Evolutionary conservation across 2,888 invertebrate species (phyloP).

Genomic region (Onchidella celtica): DNA sequence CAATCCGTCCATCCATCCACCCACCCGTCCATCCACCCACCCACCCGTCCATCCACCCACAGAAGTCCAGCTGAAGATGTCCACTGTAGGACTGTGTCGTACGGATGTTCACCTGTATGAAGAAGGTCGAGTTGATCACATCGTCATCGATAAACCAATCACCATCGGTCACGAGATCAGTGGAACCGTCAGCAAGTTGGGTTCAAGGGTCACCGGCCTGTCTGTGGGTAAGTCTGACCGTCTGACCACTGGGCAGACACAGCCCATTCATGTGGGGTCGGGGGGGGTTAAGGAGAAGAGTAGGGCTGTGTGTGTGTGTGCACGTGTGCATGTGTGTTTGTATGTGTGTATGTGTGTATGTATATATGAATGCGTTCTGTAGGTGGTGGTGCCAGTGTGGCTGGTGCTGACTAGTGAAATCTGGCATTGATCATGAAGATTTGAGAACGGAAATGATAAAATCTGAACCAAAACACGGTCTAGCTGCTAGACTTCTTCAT

Average conservation of each 20-base stretch:
- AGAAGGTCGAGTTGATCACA: constrained; percentile 89
- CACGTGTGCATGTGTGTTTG: background rate
- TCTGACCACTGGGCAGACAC: too few relatives aligned
- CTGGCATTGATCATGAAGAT: too few relatives aligned
- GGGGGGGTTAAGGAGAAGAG: too few relatives aligned
- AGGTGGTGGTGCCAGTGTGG: too few relatives aligned
- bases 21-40: background rate
- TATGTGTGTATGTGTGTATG: background rate
- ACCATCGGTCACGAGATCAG: constrained; percentile 95
- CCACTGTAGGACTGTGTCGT: constrained; percentile 96
- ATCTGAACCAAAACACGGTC: too few relatives aligned
- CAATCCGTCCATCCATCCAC: background rate
- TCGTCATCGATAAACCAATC: constrained; percentile 92
- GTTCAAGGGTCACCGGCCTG: constrained; percentile 82
- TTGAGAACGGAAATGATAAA: too few relatives aligned
- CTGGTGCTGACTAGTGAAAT: too few relatives aligned
- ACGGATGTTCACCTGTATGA: constrained; percentile 94
- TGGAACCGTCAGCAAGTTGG: constrained; percentile 84
- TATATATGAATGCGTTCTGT: background rate
- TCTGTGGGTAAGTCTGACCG: constrained; percentile 83
- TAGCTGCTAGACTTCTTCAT: too few relatives aligned
- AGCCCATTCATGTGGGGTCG: too few relatives aligned
- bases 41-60: background rate
- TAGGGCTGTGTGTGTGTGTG: background rate
- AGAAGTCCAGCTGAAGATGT: constrained; percentile 94